Base-by-base conservation (phyloP, 2,797 vertebrate species). In the Sebastiscus albofasciatus region DNA sequence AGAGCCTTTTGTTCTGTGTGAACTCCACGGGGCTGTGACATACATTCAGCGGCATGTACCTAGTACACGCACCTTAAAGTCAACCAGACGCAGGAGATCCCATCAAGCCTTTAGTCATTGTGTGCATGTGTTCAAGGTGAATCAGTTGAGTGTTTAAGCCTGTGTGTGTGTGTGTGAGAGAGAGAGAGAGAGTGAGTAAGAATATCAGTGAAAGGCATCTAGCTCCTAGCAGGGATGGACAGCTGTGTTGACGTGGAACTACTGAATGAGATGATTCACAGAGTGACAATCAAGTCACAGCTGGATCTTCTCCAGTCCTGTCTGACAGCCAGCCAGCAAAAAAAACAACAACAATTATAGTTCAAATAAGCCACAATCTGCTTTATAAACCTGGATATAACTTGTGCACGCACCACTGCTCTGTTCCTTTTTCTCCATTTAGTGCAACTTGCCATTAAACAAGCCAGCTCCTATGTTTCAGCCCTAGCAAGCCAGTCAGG, bases 1-100 rank as follows among this genome's bases (percentile, higher is more conserved):
- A 56, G 79, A 90, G 85, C 85, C 89, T 91, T 46, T 91, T 87
- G 87, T 90, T 90, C 80, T 75, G 59, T 3, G n/a, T 82, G 67
- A 87, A 75, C 79, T 90, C 83, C 90, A 90, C 67, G 0, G 82
- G 85, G 87, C 81, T 85, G 86, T 93, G 90, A 93, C 90, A 93
- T 89, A 92, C 86, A 93, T 92, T 91, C 66, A 81, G 58, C 4
- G 0, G 4, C 16, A 75, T 67, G 72, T 66, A 83, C 39, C 39
- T 42, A 46, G 22, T 52, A 82, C 81, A 81, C 29, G 20, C 73
- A 27, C 68, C 68, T 46, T 59, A 74, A 67, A 80, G 64, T 87
- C 83, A 83, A 68, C 60, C 68, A 10, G 71, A 70, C 24, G 68
- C 68, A 67, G 68, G 74, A 72, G 82, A 82, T 78, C 76, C 79